phyloP scores from a whole-genome alignment of 1,140 invertebrate species.

The Trypoxylus dichotomus region DNA sequence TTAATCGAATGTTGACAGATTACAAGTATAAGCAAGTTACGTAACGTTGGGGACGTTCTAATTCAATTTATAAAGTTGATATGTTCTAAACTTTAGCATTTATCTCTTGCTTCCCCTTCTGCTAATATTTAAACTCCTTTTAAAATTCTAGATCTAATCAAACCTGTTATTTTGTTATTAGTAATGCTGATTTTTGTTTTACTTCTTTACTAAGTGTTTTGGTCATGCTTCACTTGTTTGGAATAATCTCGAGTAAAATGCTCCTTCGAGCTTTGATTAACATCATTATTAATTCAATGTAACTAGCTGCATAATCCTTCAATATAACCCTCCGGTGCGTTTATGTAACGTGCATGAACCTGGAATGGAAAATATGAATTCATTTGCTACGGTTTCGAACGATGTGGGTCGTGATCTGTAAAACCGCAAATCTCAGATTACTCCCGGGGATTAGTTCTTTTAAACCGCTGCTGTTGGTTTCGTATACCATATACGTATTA shows the following conservation, averaged over 20 bases:
- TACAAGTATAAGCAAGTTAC: too few relatives aligned
- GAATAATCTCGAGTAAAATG: neutral
- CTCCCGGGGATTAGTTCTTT: conserved; percentile 27
- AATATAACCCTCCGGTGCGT: neutral
- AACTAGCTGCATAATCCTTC: neutral
- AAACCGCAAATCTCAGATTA: conserved; percentile 30
- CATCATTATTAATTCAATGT: conserved; percentile 1
- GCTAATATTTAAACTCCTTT: too few relatives aligned
- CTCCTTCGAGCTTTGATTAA: neutral
- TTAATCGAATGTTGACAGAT: too few relatives aligned
- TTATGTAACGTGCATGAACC: neutral
- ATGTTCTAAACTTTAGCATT: too few relatives aligned
- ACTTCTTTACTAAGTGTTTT: too few relatives aligned
- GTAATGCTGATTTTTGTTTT: too few relatives aligned
- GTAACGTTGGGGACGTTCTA: too few relatives aligned
- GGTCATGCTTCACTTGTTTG: too few relatives aligned
- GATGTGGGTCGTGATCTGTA: conserved; percentile 25
- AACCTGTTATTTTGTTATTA: too few relatives aligned
- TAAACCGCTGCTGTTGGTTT: conserved; percentile 14
- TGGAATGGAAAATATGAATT: conserved; percentile 23
- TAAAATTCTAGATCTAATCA: too few relatives aligned
- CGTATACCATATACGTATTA: neutral
- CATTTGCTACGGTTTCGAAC: neutral
- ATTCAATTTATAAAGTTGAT: too few relatives aligned
- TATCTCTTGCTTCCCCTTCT: too few relatives aligned